Evolutionary conservation across 1,140 invertebrate species (phyloP).

Genomic region (Sinella curviseta): DNA sequence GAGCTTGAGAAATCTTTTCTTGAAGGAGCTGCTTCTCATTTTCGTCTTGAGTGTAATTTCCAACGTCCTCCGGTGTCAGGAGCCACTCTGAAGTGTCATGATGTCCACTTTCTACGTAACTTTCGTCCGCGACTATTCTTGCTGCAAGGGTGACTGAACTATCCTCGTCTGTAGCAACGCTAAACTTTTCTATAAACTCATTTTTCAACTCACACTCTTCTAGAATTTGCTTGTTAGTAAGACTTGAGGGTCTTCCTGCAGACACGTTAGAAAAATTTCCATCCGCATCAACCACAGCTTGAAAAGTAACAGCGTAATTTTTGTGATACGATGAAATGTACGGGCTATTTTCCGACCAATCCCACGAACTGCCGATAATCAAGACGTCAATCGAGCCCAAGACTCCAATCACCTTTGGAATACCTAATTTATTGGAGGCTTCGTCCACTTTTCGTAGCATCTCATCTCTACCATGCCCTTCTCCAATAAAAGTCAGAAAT

Average conservation of each 20-base stretch:
- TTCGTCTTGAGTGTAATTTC: background rate
- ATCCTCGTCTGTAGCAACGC: background rate
- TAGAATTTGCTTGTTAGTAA: conserved; percentile 15
- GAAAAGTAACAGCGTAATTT: conserved; percentile 33
- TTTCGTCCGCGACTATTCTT: background rate
- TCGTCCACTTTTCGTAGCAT: conserved; percentile 15
- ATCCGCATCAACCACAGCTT: conserved; percentile 36
- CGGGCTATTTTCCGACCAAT: conserved; percentile 25
- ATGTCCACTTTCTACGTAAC: background rate
- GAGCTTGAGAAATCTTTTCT: conserved; percentile 18
- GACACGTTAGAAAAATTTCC: conserved; percentile 30
- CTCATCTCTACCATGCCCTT: background rate
- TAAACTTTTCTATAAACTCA: conserved; percentile 11
- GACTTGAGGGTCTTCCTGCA: conserved; percentile 19
- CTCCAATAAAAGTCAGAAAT: conserved; percentile 27
- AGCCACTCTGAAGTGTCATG: background rate
- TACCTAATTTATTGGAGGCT: conserved; percentile 14
- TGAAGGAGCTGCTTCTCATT: conserved; percentile 9
- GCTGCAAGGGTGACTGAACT: background rate
- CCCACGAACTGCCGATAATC: conserved; percentile 34
- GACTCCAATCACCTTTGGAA: conserved; percentile 37
- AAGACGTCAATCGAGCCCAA: conserved; percentile 36
- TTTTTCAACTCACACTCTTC: conserved; percentile 26
- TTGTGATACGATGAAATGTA: conserved; percentile 33
- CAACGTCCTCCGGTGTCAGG: background rate